Conservation (phyloP, 2,888 invertebrate species). For the Dermolepida albohirtum region DNA sequence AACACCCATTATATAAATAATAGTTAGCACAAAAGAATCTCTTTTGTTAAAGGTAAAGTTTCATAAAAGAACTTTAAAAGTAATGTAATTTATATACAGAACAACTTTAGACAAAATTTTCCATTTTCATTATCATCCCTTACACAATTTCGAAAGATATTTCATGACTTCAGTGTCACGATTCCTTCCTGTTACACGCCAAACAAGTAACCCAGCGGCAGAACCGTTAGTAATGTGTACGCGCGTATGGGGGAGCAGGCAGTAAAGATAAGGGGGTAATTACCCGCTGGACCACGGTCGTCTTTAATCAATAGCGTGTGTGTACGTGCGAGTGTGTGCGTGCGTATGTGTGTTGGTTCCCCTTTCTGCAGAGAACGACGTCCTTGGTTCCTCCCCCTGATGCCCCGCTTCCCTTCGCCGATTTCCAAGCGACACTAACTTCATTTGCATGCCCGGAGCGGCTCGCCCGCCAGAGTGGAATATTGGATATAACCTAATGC, state of each 20-base stretch:
- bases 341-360: conserved; percentile 26
- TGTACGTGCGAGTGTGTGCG: conserved; percentile 37
- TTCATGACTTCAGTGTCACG: no score
- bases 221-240: background rate
- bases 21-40: no score
- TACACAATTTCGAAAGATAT: no score
- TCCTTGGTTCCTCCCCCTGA: conserved; percentile 40
- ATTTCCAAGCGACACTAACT: conserved; percentile 63
- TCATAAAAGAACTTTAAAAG: no score
- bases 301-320: conserved; percentile 64
- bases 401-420: conserved; percentile 40
- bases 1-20: no score
- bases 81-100: no score
- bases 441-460: conserved; percentile 67
- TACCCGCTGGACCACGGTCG: conserved; percentile 65
- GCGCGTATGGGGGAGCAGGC: conserved; percentile 49
- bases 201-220: no score
- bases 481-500: conserved; percentile 65
- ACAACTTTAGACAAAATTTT: no score
- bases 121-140: no score
- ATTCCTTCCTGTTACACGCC: no score
- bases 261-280: conserved; percentile 63
- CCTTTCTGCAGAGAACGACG: conserved; percentile 37
- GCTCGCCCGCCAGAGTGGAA: conserved; percentile 64
- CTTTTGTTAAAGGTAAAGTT: no score